Base-by-base conservation (phyloP, 2,797 vertebrate species). In the Eremophila alpestris region DNA sequence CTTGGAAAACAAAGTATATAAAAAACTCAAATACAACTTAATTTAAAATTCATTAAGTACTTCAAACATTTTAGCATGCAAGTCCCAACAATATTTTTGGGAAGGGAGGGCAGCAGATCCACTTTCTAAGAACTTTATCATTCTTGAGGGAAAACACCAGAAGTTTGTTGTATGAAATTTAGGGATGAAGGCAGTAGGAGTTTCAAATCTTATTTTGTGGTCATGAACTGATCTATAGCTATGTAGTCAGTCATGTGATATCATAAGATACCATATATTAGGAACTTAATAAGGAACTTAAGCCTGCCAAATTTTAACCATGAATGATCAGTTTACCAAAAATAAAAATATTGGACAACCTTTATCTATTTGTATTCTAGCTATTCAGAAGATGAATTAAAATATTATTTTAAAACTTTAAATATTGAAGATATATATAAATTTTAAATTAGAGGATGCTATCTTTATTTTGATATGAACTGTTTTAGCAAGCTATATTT, bases 121-220 rank as follows among this genome's bases (percentile, higher is more conserved):
- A 2, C 62, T 71, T 77, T 80, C 87, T 73, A 85, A 91, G 63
- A 65, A 60, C 52, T 60, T 82, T 38, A 58, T 83, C 30, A 48
- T 83, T 93, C 93, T 29, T 64, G 48, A 87, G 9, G 34, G 15
- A 76, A 91, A 87, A 83, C 13, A 48, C 11, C 20, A 87, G 83
- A 87, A 94, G 73, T 45, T 90, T 83, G 62, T 56, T 92, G 55
- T 54, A 65, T 87, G 48, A 92, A 97, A 95, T 93, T 94, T 94
- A 93, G 65, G 56, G 58, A 87, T 90, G 82, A 97, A 95, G 27
- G 43, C 34, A 87, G 82, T 8, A 88, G 60, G 71, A 83, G n/a
- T 92, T 92, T 87, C 21, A 48, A 83, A 88, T 67, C 16, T 27
- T 10, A 58, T 64, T 80, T 81, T 74, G 88, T 92, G 65, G 46